A percentile compares a stretch with the other conserved stretches of the same genome.
Conservation (phyloP, 2,797 vertebrate genomes). For the Propithecus deckenii region DNA sequence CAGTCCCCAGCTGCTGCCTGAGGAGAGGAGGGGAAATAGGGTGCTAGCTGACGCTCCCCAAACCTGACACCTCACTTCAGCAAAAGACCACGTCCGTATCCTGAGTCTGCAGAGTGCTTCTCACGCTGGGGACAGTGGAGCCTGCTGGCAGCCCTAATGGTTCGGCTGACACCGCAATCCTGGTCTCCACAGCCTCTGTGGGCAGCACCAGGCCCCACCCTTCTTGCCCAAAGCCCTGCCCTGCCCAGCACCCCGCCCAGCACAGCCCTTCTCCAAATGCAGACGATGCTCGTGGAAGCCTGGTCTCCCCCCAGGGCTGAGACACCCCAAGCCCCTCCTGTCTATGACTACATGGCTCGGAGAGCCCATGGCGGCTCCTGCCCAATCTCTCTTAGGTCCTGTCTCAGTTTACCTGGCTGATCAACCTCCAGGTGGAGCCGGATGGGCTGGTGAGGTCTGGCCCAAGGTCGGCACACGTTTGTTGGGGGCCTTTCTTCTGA, state of each 20-base stretch:
- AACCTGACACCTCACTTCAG: accelerated
- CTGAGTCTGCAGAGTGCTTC: too few species aligned
- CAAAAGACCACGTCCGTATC: neutral
- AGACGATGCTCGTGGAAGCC: accelerated
- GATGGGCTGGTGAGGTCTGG: too few species aligned
- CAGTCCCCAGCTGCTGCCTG: neutral
- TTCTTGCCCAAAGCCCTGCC: neutral
- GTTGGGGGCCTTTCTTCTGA: neutral
- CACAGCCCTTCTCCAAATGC: neutral
- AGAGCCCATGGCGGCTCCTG: accelerated
- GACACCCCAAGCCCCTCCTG: accelerated
- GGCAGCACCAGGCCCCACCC: neutral
- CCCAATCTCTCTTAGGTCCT: neutral
- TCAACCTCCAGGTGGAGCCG: neutral
- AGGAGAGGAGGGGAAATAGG: accelerated
- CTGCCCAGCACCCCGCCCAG: neutral
- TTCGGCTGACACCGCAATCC: accelerated
- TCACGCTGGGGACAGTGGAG: neutral
- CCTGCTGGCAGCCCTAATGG: neutral
- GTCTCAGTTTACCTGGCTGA: neutral
- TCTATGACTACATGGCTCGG: accelerated
- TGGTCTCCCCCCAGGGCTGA: too few species aligned
- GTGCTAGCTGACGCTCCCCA: accelerated
- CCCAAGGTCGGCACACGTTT: accelerated
- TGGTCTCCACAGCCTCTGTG: neutral